A percentile compares a stretch with the other conserved stretches of the same genome.
Conservation (phyloP, 1,140 invertebrate genomes). For the Drosophila obscura region DNA sequence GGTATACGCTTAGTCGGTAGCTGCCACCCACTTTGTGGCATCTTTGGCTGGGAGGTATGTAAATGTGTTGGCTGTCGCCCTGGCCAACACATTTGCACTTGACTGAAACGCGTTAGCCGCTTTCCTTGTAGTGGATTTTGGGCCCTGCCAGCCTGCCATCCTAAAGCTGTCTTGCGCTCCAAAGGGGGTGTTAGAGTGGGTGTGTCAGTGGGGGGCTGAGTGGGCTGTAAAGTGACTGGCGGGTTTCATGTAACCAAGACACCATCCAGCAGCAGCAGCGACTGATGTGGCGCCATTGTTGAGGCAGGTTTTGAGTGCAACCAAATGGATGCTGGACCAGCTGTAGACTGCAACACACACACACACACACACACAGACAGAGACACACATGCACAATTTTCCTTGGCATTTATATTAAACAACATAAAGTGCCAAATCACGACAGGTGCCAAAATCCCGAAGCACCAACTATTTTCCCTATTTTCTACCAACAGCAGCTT, state of each 20-base stretch:
- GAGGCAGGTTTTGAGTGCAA: slow-evolving; percentile 52
- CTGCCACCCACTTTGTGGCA: background rate
- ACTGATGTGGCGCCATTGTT: slow-evolving; percentile 45
- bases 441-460: slow-evolving; percentile 50
- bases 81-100: slow-evolving; percentile 56
- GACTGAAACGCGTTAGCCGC: slow-evolving; percentile 35
- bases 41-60: slow-evolving; percentile 28
- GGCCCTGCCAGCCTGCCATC: slow-evolving; percentile 24
- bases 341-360: slow-evolving; percentile 29
- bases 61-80: slow-evolving; percentile 47
- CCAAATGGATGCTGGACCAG: slow-evolving; percentile 60
- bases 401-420: slow-evolving; percentile 58
- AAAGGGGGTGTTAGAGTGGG: background rate
- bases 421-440: slow-evolving; percentile 61
- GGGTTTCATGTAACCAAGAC: slow-evolving; percentile 43
- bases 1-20: background rate
- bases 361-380: background rate
- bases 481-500: slow-evolving; percentile 26
- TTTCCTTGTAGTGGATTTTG: slow-evolving; percentile 52
- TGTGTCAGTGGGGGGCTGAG: background rate
- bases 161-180: slow-evolving; percentile 2
- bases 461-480: slow-evolving; percentile 17
- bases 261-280: slow-evolving; percentile 10
- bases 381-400: slow-evolving; percentile 13
- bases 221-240: slow-evolving; percentile 52